A percentile compares a stretch with the other conserved stretches of the same genome.
These are phyloP conservation scores for Horisme vitalbata DNA, from an alignment of 2,888 invertebrate genomes.

Conservation along the genomic window DNA sequence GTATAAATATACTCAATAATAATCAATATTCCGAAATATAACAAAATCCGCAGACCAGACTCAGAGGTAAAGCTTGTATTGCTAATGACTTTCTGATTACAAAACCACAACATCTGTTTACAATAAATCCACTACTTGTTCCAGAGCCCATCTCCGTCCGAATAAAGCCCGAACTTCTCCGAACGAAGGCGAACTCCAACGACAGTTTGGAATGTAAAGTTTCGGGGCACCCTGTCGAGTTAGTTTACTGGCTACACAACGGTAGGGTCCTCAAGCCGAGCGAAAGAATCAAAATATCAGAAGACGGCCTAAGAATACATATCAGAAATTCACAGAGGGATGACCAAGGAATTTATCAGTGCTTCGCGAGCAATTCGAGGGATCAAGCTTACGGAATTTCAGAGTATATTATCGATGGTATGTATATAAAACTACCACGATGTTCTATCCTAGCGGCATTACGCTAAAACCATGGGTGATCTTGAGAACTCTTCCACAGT, in stretches of 20 bases:
- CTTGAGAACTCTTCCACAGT: too few relatives aligned
- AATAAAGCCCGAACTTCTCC: conserved; percentile 89
- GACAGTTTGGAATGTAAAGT: conserved; percentile 94
- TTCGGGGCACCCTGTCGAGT: conserved; percentile 92
- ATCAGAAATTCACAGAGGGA: conserved; percentile 88
- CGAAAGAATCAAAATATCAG: conserved; percentile 81
- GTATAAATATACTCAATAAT: too few relatives aligned
- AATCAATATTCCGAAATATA: too few relatives aligned
- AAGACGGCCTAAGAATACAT: conserved; percentile 77
- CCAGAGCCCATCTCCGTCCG: conserved; percentile 91
- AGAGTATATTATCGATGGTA: conserved; percentile 91
- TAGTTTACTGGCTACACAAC: conserved; percentile 92
- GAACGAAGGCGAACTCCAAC: conserved; percentile 92
- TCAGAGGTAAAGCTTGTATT: not conserved
- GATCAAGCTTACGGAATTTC: conserved; percentile 93
- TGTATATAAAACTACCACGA: too few relatives aligned
- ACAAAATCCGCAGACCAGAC: too few relatives aligned
- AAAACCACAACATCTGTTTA: conserved; percentile 17
- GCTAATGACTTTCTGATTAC: conserved; percentile 16
- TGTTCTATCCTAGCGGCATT: too few relatives aligned
- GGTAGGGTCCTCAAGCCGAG: conserved; percentile 84
- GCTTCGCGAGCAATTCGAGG: conserved; percentile 92
- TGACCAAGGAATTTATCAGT: conserved; percentile 96
- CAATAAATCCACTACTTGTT: conserved; percentile 28
- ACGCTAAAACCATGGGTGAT: too few relatives aligned